Conservation (phyloP, 2,797 vertebrate genomes). For the Meriones psammophilus region DNA sequence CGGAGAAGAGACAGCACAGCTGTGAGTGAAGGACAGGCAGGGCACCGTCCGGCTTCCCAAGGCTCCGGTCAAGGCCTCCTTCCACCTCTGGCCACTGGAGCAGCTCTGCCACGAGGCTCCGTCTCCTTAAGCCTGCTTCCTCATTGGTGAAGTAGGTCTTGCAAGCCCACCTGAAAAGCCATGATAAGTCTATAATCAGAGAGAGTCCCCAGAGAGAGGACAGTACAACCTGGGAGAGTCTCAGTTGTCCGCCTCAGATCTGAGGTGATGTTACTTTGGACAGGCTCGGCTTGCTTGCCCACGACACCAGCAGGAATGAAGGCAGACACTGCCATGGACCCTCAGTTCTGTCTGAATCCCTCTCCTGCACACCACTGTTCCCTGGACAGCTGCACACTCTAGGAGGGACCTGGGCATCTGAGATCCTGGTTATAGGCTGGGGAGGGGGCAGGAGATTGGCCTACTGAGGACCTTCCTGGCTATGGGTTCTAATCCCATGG, state of each 20-base stretch:
- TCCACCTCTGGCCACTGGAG: background rate
- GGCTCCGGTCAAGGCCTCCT: background rate
- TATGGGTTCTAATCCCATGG: no score
- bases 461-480: background rate
- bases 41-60: background rate
- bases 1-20: background rate
- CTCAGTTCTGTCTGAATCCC: background rate
- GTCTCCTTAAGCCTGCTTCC: background rate
- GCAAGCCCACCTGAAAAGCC: background rate
- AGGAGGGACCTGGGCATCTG: background rate
- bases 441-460: background rate
- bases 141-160: background rate
- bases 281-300: background rate
- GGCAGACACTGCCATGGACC: background rate
- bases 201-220: background rate
- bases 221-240: background rate
- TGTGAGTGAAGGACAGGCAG: background rate
- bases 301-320: background rate
- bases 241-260: background rate
- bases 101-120: background rate
- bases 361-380: background rate
- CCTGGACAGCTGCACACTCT: background rate
- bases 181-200: background rate
- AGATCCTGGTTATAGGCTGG: background rate
- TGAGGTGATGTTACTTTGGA: background rate